Base-by-base conservation (phyloP, 2,113 vertebrate genomes). In the Anguilla rostrata region DNA sequence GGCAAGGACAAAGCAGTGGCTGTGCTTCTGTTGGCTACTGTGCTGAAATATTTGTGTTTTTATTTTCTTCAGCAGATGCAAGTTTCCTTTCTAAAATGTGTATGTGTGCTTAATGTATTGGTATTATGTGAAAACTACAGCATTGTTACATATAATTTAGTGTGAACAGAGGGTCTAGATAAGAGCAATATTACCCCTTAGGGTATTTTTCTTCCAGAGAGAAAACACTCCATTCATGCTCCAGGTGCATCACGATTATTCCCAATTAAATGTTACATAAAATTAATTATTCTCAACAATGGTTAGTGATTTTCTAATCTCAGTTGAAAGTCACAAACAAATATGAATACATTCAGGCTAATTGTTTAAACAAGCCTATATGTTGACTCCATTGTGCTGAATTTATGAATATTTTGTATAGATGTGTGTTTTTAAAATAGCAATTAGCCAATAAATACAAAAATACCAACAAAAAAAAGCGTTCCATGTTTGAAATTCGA, bases 371-470 rank as follows among this genome's bases (percentile, higher is more conserved):
- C 18, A 63, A 63, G 22, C 4, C 16, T 26, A 26, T 26, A 66
- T 66, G 3, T 66, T 66, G n/a, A 83, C 82, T 83, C 82, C 81
- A 57, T 83, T 83, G 53, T 83, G 12, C 53, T 83, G 53, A 49
- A 83, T 83, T 83, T 39, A 49, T 57, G 49, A 56, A 83, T 83
- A 14, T 6, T 39, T 56, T 83, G 56, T 49, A 49, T 83, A 14
- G 9, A 39, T 57, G 29, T 53, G 49, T 53, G 82, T 56, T 83
- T 83, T 39, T 66, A 66, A 22, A 22, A 66, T 66, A 22, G 60
- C 18, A 66, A 22, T 26, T 66, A 53, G 49, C 7, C 2, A 22
- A 26, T 66, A 60, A 60, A 60, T 60, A 60, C 14, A 3, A 57
- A 60, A 60, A 60, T 16, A 18, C 14, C 0, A 60, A 60, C 1